Base-by-base conservation (phyloP, 2,113 vertebrate species). In the Phyllostomus discolor region DNA sequence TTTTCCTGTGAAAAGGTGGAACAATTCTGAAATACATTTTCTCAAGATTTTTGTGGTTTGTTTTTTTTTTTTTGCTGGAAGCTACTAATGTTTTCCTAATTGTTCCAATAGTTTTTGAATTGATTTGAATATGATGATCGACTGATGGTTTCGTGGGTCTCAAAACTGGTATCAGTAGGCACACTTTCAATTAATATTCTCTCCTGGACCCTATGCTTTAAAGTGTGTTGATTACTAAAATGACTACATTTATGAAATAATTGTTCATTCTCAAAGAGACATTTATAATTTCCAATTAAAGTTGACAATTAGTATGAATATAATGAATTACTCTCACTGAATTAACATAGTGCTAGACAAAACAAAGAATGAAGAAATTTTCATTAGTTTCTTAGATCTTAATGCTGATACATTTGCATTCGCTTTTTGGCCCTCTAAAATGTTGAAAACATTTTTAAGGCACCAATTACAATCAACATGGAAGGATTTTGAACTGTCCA, bases 261-360 rank as follows among this genome's bases (percentile, higher is more conserved):
- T 84, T 88, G 52, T 87, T 97, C 88, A 88, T 95, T 97, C 92
- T 96, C 92, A 82, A 94, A 93, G 54, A 96, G 84, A 95, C 76
- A 78, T 94, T 97, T 95, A 94, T 90, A 96, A 95, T 97, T 88
- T 89, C 75, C 72, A 95, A 85, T 95, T 97, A 97, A 90, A 88
- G 76, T 28, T 95, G 35, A 92, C 95, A 97, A 96, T 96, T 95
- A 95, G 92, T 80, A 78, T 97, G 59, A 93, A 85, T 81, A 85
- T 93, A 69, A 50, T 67, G 94, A 90, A 76, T 48, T 80, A 38
- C 64, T 95, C n/a, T 91, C 48, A 66, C 33, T 43, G 92, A 95
- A 96, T 59, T 95, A 76, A 94, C 89, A 93, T 1, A 88, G 48
- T 88, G 78, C 81, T 92, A 96, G 88, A 90, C 70, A 95, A 96